These are phyloP conservation scores for Poecile atricapillus DNA, from an alignment of 2,113 vertebrate species.

Conservation along the genomic window DNA sequence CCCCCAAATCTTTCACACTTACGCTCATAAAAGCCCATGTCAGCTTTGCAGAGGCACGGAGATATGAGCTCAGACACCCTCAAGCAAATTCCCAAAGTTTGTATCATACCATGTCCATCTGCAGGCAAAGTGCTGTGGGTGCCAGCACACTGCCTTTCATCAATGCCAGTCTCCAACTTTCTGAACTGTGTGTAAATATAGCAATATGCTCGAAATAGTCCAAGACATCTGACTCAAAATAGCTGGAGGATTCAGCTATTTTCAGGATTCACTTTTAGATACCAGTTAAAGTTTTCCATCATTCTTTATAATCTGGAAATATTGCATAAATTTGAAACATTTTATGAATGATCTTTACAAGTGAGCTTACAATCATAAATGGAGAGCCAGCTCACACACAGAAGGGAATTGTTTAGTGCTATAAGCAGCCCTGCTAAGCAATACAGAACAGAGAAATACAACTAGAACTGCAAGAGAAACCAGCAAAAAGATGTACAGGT, in stretches of 20 bases:
- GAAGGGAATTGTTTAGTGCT: background rate
- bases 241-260: background rate
- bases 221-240: background rate
- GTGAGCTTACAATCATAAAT: background rate
- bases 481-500: background rate
- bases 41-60: background rate
- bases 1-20: background rate
- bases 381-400: background rate
- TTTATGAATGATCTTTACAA: background rate
- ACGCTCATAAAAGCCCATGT: background rate
- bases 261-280: background rate
- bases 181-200: background rate
- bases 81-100: background rate
- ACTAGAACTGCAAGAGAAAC: background rate
- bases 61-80: background rate
- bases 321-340: background rate
- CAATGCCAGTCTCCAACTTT: background rate
- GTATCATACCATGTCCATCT: fast-evolving
- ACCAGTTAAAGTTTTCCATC: background rate
- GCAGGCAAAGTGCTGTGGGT: background rate
- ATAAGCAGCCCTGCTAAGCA: background rate
- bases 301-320: background rate
- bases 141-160: background rate
- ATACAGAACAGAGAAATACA: background rate
- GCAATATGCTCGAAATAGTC: background rate